These are phyloP conservation scores for Calephelis nemesis DNA, from an alignment of 1,140 invertebrate species.

Conservation along the genomic window DNA sequence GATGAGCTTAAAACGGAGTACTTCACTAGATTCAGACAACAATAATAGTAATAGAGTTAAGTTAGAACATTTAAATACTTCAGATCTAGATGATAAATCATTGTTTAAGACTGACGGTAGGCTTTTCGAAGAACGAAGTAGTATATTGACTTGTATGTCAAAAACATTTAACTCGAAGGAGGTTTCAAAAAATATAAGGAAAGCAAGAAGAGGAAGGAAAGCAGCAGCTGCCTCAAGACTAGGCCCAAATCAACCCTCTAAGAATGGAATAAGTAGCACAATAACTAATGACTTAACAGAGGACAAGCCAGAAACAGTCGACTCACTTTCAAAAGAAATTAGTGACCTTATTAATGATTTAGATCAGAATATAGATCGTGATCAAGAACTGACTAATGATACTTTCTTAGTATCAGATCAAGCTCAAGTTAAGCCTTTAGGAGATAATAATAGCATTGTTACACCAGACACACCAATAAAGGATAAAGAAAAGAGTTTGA, in stretches of 20 bases:
- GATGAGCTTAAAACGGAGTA: slow-evolving; percentile 75
- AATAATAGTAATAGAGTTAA: slow-evolving; percentile 77
- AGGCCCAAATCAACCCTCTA: slow-evolving; percentile 31
- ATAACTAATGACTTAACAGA: slow-evolving; percentile 49
- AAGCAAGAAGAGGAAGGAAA: slow-evolving; percentile 62
- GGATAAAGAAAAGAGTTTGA: slow-evolving; percentile 63
- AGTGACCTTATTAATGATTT: slow-evolving; percentile 67
- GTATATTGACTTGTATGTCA: slow-evolving; percentile 74
- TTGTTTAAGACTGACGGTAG: slow-evolving; percentile 72
- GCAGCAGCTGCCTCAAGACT: slow-evolving; percentile 46
- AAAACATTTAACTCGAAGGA: slow-evolving; percentile 74
- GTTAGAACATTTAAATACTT: slow-evolving; percentile 69
- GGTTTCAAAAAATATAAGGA: slow-evolving; percentile 70
- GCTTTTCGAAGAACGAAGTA: slow-evolving; percentile 72
- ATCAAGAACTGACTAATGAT: slow-evolving; percentile 56
- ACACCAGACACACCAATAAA: slow-evolving; percentile 68
- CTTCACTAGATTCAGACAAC: slow-evolving; percentile 76
- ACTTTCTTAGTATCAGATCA: slow-evolving; percentile 45
- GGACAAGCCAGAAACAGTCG: slow-evolving; percentile 61
- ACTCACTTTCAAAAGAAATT: slow-evolving; percentile 69
- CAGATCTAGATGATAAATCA: slow-evolving; percentile 68
- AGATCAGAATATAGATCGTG: slow-evolving; percentile 65
- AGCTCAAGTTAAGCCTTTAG: slow-evolving; percentile 57
- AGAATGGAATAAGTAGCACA: slow-evolving; percentile 46
- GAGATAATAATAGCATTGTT: slow-evolving; percentile 58